phyloP scores from a whole-genome alignment of 2,888 invertebrate species.

The Cyclophora punctaria region DNA sequence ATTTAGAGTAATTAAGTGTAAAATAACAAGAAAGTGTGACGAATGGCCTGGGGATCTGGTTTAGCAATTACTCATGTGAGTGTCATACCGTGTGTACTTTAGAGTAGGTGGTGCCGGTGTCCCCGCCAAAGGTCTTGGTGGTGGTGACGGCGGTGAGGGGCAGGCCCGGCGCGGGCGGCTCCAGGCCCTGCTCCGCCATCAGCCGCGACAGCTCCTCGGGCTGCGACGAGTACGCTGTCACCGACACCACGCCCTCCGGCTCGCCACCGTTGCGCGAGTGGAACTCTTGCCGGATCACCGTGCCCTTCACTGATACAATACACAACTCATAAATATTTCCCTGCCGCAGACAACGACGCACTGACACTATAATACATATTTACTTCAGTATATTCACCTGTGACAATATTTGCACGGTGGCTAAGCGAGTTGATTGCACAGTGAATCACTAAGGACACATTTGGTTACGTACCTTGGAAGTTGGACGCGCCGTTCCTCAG shows the following conservation, averaged over 20 bases:
- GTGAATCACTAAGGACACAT: constrained; percentile 18
- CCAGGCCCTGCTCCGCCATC: constrained; percentile 45
- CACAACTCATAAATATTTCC: background rate
- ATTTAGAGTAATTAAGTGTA: too few relatives aligned
- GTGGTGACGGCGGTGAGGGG: constrained; percentile 68
- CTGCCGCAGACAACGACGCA: constrained; percentile 1
- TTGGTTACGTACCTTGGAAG: constrained; percentile 74
- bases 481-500: constrained; percentile 77
- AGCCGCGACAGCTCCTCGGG: constrained; percentile 72
- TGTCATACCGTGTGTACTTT: constrained; percentile 51
- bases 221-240: constrained; percentile 81
- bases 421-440: constrained; percentile 2
- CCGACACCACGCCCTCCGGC: constrained; percentile 80
- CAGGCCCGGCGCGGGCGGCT: constrained; percentile 53
- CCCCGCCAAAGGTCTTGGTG: constrained; percentile 62
- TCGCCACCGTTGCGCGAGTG: constrained; percentile 81
- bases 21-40: too few relatives aligned
- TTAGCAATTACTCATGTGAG: too few relatives aligned
- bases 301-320: constrained; percentile 78
- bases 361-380: constrained; percentile 6
- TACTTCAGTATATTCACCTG: constrained; percentile 13
- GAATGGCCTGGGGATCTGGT: too few relatives aligned
- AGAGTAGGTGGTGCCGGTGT: constrained; percentile 49
- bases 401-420: constrained; percentile 26
- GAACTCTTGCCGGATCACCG: constrained; percentile 79